Percentiles rank a stretch among this genome's conserved stretches.
phyloP scores from a whole-genome alignment of 1,140 invertebrate species.

The Helicoverpa armigera region DNA sequence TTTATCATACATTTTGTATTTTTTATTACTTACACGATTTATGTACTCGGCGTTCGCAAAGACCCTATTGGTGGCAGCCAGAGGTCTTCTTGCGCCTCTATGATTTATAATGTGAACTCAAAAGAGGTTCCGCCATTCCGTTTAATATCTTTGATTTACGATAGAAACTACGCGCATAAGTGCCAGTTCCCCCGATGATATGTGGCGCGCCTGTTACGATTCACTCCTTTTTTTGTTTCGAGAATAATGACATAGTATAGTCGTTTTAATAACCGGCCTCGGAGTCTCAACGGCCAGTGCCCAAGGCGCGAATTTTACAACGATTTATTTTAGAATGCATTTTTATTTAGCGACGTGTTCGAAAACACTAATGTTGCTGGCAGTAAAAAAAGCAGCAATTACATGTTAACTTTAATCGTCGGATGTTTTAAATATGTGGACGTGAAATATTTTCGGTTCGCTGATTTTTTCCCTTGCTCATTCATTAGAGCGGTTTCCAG shows the following conservation, averaged over 20 bases:
- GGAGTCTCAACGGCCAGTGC: conserved; percentile 55
- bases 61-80: conserved; percentile 76
- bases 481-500: conserved; percentile 28
- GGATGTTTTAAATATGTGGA: conserved; percentile 50
- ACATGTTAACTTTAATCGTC: conserved; percentile 51
- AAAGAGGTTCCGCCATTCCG: conserved; percentile 84
- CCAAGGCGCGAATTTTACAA: conserved; percentile 64
- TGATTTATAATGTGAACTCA: conserved; percentile 85
- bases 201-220: conserved; percentile 78
- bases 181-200: conserved; percentile 82
- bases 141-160: conserved; percentile 87
- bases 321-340: conserved; percentile 67
- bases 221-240: conserved; percentile 79
- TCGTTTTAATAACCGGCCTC: conserved; percentile 76
- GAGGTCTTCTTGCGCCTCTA: conserved; percentile 72
- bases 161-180: conserved; percentile 83
- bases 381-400: conserved; percentile 48
- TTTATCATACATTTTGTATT: conserved; percentile 49
- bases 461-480: conserved; percentile 26
- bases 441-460: conserved; percentile 39
- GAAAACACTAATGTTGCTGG: conserved; percentile 51
- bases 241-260: conserved; percentile 81
- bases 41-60: conserved; percentile 76
- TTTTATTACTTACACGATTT: conserved; percentile 68
- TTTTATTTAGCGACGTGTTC: conserved; percentile 58